Evolutionary conservation across 2,113 vertebrate genomes (phyloP).

Genomic region (Rhineura floridana): DNA sequence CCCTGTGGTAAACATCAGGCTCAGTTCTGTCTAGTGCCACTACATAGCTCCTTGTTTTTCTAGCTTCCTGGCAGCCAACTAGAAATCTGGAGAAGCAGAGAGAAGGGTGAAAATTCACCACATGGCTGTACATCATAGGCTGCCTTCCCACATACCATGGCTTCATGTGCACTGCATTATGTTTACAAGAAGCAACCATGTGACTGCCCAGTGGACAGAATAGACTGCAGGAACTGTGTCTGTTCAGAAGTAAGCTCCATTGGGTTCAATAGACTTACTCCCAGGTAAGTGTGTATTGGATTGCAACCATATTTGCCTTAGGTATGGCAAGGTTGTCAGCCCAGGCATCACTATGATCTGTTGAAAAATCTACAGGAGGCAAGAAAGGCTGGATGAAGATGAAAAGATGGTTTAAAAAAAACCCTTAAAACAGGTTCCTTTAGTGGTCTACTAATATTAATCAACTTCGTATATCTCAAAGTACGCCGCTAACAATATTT

Average conservation of each 20-base stretch:
- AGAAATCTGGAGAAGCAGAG: background rate
- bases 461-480: background rate
- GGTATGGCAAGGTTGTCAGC: no score
- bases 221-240: background rate
- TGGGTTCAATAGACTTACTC: no score
- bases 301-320: no score
- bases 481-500: background rate
- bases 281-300: no score
- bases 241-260: no score
- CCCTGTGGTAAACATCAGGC: background rate
- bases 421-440: background rate
- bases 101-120: background rate
- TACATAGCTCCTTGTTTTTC: no score
- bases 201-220: no score
- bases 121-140: background rate
- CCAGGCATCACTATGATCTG: background rate
- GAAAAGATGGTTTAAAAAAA: no score
- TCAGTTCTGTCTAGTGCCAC: no score
- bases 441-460: background rate
- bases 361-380: background rate
- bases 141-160: no score
- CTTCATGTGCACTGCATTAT: background rate
- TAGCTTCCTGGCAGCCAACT: background rate
- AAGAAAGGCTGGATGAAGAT: background rate
- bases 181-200: background rate